phyloP scores from a whole-genome alignment of 2,113 vertebrate genomes.

The Rhinoderma darwinii region DNA sequence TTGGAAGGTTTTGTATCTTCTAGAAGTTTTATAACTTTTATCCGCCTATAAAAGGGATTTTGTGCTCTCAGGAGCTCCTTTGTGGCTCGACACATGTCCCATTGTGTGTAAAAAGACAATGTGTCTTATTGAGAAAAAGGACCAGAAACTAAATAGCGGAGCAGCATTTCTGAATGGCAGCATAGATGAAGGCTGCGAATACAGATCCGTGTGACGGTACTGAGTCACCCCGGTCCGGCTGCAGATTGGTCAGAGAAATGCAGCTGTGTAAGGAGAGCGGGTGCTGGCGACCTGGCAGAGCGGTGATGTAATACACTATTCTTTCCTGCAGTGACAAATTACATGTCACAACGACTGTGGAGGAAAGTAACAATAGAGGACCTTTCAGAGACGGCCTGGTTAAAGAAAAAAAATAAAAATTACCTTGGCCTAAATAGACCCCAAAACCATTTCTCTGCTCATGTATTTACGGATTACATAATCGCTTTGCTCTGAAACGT shows the following conservation, averaged over 20 bases:
- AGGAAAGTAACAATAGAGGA: constrained; percentile 1
- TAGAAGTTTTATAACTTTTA: too few relatives aligned
- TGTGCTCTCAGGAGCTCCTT: neutral
- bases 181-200: neutral
- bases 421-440: constrained; percentile 45
- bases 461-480: constrained; percentile 18
- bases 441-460: neutral
- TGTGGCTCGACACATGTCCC: constrained; percentile 13
- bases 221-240: neutral
- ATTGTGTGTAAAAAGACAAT: constrained; percentile 11
- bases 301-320: constrained; percentile 44
- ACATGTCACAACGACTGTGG: neutral
- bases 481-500: neutral
- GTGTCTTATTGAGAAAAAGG: neutral
- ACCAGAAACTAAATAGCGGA: neutral
- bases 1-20: neutral
- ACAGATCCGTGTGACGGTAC: constrained; percentile 37
- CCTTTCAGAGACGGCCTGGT: constrained; percentile 18
- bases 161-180: neutral
- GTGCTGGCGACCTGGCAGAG: neutral
- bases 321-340: constrained; percentile 10
- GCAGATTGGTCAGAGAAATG: neutral
- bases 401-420: too few relatives aligned
- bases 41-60: too few relatives aligned
- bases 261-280: neutral